Base-by-base conservation (phyloP, 2,113 vertebrate genomes). In the Neofelis nebulosa region DNA sequence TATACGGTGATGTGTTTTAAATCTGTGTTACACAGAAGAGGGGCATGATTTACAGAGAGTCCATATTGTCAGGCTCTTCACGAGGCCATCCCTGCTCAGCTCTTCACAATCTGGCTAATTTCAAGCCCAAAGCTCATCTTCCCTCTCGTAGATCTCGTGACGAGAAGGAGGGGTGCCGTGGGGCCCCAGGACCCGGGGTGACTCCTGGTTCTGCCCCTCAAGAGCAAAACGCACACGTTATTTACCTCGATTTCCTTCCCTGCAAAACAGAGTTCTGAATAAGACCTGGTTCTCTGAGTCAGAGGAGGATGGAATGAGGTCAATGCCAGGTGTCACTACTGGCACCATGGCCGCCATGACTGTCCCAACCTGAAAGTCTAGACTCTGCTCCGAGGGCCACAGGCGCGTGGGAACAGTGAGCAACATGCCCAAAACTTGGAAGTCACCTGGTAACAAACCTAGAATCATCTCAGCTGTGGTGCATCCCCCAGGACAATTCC, bases 331-430 rank as follows among this genome's bases (percentile, higher is more conserved):
- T 3, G 19, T 12, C 4, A 5, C 73, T 1, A 5, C n/a, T 12
- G 52, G 29, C 4, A 11, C 4, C 0, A 21, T 33, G 18, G 0
- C 55, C 36, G 4, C n/a, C 1, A 2, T 1, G 8, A 29, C 1
- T 0, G 9, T 19, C 66, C 79, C 73, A 38, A 4, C 48, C 33
- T 2, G 36, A 84, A 55, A 23, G 65, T 21, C 38, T 14, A 4
- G 21, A 9, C 27, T 0, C 7, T 1, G 79, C 52, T 89, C 57
- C 6, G 3, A 4, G 50, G 63, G n/a, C 27, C 50, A 36, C 29
- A 16, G 2, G 65, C 33, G 50, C 71, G 4, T 3, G 45, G 55
- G 23, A 38, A 10, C 7, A 1, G 50, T 9, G 7, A 73, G 74
- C 15, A 2, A 29, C 71, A 33, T 0, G 15, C 66, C 48, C 3